These are phyloP conservation scores for Zhengitettix transpicula DNA, from an alignment of 2,888 invertebrate genomes.

Conservation along the genomic window DNA sequence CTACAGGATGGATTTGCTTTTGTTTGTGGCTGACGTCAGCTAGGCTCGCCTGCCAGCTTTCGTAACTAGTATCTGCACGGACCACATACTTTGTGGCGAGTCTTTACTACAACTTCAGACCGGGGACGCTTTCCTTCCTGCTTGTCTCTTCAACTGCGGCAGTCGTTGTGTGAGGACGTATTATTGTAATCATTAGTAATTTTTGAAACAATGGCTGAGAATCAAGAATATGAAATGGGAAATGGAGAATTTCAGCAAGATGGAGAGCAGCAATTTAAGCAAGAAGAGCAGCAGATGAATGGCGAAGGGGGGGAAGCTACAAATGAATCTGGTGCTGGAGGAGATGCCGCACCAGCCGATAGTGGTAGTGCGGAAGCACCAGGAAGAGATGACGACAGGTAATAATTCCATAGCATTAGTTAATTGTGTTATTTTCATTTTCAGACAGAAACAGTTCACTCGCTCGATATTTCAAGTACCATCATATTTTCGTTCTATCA, in stretches of 20 bases:
- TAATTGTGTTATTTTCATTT: too few species aligned
- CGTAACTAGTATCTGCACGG: neutral
- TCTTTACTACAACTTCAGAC: neutral
- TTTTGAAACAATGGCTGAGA: constrained; percentile 33
- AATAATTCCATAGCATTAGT: neutral
- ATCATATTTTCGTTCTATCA: too few species aligned
- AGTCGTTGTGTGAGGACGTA: constrained; percentile 5
- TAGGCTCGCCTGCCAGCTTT: constrained; percentile 1
- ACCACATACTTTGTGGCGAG: neutral
- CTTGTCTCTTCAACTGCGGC: constrained; percentile 9
- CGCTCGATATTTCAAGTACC: too few species aligned
- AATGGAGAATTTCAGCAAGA: constrained; percentile 58
- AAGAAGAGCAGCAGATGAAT: constrained; percentile 32
- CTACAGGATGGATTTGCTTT: too few species aligned
- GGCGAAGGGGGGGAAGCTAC: constrained; percentile 10
- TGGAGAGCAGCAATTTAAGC: constrained; percentile 37
- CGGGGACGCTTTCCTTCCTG: constrained; percentile 3
- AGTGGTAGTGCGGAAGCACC: constrained; percentile 59
- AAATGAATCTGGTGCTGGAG: constrained; percentile 28
- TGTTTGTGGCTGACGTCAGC: neutral
- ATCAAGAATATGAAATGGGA: constrained; percentile 50
- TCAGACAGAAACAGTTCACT: too few species aligned
- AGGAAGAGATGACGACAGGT: constrained; percentile 54
- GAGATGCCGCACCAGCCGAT: constrained; percentile 46
- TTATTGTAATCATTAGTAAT: constrained; percentile 15